Percentiles rank a stretch among this genome's conserved stretches.
phyloP scores from a whole-genome alignment of 2,888 invertebrate genomes.

The Plebejus argus region DNA sequence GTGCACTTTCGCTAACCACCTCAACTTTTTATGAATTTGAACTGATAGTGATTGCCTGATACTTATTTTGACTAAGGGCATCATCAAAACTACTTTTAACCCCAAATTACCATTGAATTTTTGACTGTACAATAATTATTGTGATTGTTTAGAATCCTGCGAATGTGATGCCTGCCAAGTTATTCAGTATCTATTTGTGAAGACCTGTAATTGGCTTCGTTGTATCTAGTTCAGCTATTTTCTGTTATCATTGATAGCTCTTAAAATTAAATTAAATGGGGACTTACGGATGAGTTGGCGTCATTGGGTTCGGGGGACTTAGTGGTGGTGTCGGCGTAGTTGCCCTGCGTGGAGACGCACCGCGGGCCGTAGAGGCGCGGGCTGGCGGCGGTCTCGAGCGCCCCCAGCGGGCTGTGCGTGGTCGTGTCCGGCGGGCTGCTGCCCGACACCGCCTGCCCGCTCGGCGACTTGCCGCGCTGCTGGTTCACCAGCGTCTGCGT shows the following conservation, averaged over 20 bases:
- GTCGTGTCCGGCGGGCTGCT: conserved; percentile 89
- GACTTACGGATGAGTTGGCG: conserved; percentile 66
- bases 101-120: too few species aligned
- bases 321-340: conserved; percentile 73
- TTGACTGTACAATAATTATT: too few species aligned
- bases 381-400: conserved; percentile 60
- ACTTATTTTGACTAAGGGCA: too few species aligned
- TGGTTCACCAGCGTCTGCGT: conserved; percentile 85
- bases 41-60: too few species aligned
- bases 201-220: too few species aligned
- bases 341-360: conserved; percentile 50
- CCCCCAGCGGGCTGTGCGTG: conserved; percentile 89
- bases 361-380: conserved; percentile 49
- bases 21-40: too few species aligned
- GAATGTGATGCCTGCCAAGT: too few species aligned
- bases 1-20: too few species aligned
- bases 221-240: too few species aligned
- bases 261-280: conserved; percentile 15
- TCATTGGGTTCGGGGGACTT: conserved; percentile 71
- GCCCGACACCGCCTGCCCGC: conserved; percentile 51
- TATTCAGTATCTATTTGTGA: too few species aligned
- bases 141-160: too few species aligned
- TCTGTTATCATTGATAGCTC: neutral
- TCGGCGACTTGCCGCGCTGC: conserved; percentile 57
- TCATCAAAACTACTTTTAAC: too few species aligned